Percentiles rank a stretch among this genome's conserved stretches.
Evolutionary conservation across 2,113 vertebrate species (phyloP).

Genomic region (Thunnus maccoyii): DNA sequence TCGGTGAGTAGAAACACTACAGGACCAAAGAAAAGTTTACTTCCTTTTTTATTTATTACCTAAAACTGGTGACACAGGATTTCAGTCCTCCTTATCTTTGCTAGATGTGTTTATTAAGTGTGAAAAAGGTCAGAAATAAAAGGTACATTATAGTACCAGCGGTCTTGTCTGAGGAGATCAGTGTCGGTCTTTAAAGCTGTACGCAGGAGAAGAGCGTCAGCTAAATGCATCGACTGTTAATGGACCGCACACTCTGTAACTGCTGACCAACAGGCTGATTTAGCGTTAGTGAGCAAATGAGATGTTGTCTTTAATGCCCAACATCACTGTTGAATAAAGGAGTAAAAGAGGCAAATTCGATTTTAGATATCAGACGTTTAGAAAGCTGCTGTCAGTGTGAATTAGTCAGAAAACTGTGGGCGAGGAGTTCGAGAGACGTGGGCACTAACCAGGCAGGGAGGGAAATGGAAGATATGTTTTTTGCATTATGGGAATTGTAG

Average conservation of each 20-base stretch:
- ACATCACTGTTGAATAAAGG: background rate
- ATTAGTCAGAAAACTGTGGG: slow-evolving; percentile 5
- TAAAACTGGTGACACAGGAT: too few species aligned
- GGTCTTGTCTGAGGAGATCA: background rate
- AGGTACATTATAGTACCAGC: background rate
- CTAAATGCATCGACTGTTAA: background rate
- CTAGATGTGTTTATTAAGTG: too few species aligned
- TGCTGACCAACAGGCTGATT: slow-evolving; percentile 12
- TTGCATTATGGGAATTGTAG: slow-evolving; percentile 2
- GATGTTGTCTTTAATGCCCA: background rate
- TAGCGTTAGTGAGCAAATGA: background rate
- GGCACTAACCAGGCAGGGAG: background rate
- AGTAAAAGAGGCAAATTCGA: background rate
- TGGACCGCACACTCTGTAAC: background rate
- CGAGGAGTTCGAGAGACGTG: background rate
- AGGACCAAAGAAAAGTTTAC: too few species aligned
- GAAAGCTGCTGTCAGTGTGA: slow-evolving; percentile 3
- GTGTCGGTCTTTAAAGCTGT: background rate
- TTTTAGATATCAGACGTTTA: background rate
- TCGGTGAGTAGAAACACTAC: slow-evolving; percentile 87
- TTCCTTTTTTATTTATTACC: too few species aligned
- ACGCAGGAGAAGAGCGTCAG: slow-evolving; percentile 2
- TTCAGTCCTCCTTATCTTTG: too few species aligned
- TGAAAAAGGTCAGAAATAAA: background rate
- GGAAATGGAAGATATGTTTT: background rate